Conservation (phyloP, 2,113 vertebrate species). For the Hippocampus comes region DNA sequence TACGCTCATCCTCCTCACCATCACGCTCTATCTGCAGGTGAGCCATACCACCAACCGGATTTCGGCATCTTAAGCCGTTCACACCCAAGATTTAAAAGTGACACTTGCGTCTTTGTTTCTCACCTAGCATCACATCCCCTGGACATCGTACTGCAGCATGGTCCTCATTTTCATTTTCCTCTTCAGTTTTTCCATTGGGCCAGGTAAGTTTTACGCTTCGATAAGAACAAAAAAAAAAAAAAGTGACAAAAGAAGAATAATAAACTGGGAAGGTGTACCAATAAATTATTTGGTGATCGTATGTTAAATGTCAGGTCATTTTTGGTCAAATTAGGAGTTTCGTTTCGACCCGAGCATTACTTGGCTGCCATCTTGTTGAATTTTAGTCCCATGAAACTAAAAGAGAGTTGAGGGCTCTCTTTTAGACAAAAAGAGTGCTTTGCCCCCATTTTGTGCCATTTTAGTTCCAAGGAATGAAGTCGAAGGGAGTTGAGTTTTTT, state of each 20-base stretch:
- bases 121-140: slow-evolving; percentile 61
- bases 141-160: slow-evolving; percentile 81
- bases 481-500: neutral
- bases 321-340: neutral
- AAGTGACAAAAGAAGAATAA: neutral
- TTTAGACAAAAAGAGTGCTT: too few species aligned
- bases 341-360: neutral
- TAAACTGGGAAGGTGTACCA: neutral
- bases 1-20: slow-evolving; percentile 71
- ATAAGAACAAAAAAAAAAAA: neutral
- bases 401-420: too few species aligned
- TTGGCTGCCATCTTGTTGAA: neutral
- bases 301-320: neutral
- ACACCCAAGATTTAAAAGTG: neutral
- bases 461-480: neutral
- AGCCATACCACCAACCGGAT: slow-evolving; percentile 9
- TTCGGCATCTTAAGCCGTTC: neutral
- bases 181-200: slow-evolving; percentile 72
- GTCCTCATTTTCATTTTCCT: slow-evolving; percentile 76
- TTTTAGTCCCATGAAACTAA: too few species aligned
- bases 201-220: slow-evolving; percentile 61
- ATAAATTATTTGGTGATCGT: neutral
- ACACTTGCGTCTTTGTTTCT: neutral
- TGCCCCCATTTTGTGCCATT: too few species aligned
- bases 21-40: slow-evolving; percentile 75